These are phyloP conservation scores for Dascillus cervinus DNA, from an alignment of 2,888 invertebrate genomes.

Conservation along the genomic window DNA sequence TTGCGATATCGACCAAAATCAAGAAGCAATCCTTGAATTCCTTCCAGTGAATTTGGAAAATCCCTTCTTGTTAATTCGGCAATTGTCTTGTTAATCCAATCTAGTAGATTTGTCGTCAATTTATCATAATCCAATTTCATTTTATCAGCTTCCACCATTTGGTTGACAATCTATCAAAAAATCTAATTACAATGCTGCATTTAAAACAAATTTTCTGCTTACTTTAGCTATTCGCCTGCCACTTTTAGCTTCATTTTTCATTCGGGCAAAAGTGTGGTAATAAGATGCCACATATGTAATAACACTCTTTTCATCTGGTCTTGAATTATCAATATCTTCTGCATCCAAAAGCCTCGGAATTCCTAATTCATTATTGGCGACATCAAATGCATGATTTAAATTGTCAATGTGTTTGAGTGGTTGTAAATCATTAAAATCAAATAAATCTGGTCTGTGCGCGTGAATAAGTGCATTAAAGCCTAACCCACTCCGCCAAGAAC, in stretches of 20 bases:
- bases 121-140: conserved; percentile 85
- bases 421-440: conserved; percentile 76
- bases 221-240: conserved; percentile 96
- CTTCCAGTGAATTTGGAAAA: conserved; percentile 92
- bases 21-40: conserved; percentile 82
- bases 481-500: conserved; percentile 92
- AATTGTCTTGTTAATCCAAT: conserved; percentile 90
- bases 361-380: conserved; percentile 86
- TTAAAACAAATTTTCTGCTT: too few species aligned
- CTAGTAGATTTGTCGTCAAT: conserved; percentile 75
- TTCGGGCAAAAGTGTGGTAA: conserved; percentile 97
- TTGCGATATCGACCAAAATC: conserved; percentile 94
- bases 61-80: conserved; percentile 72
- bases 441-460: conserved; percentile 92
- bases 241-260: conserved; percentile 98
- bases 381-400: conserved; percentile 94
- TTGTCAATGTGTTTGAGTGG: conserved; percentile 86
- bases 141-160: conserved; percentile 91
- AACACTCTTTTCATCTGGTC: conserved; percentile 97
- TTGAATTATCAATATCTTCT: conserved; percentile 88
- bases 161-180: conserved; percentile 75
- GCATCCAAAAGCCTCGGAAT: conserved; percentile 91
- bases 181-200: neutral
- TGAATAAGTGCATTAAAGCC: conserved; percentile 99
- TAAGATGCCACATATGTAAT: conserved; percentile 98